Percentiles rank a stretch among this genome's conserved stretches.
phyloP scores from a whole-genome alignment of 2,888 invertebrate genomes.

The Neelides folsomi region DNA sequence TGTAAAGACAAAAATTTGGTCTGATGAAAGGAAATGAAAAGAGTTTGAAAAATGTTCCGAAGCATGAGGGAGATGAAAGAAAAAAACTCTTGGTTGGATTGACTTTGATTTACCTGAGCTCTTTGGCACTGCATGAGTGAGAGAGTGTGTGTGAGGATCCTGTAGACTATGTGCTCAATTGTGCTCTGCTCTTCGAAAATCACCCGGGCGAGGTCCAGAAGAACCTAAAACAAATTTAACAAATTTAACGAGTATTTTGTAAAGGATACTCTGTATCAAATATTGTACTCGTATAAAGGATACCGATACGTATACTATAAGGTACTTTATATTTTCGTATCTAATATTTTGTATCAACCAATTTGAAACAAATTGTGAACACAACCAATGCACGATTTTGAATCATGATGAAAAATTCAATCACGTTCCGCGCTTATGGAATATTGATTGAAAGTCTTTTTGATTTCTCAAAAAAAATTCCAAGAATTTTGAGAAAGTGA shows the following conservation, averaged over 20 bases:
- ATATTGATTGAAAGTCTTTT: too few species aligned
- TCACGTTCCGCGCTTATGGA: too few species aligned
- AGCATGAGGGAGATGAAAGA: not conserved
- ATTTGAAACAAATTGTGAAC: too few species aligned
- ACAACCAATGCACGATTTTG: constrained; percentile 13
- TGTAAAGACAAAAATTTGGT: not conserved
- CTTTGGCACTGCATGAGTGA: constrained; percentile 86
- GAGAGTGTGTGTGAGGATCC: constrained; percentile 86
- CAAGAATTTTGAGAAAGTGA: too few species aligned
- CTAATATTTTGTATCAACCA: too few species aligned
- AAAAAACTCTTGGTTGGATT: not conserved
- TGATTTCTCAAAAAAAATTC: too few species aligned
- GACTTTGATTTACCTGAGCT: constrained; percentile 58
- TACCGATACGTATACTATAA: too few species aligned
- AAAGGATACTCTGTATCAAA: too few species aligned
- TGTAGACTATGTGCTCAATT: constrained; percentile 83
- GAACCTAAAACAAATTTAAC: constrained; percentile 47
- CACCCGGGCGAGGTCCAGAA: constrained; percentile 86
- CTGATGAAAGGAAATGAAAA: not conserved
- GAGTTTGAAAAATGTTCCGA: not conserved
- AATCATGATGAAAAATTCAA: too few species aligned
- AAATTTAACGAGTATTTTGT: too few species aligned
- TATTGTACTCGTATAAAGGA: too few species aligned
- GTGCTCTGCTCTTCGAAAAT: constrained; percentile 94
- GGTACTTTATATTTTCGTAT: too few species aligned